These are phyloP conservation scores for Apodemus agrarius DNA, from an alignment of 2,797 vertebrate genomes.

Conservation along the genomic window DNA sequence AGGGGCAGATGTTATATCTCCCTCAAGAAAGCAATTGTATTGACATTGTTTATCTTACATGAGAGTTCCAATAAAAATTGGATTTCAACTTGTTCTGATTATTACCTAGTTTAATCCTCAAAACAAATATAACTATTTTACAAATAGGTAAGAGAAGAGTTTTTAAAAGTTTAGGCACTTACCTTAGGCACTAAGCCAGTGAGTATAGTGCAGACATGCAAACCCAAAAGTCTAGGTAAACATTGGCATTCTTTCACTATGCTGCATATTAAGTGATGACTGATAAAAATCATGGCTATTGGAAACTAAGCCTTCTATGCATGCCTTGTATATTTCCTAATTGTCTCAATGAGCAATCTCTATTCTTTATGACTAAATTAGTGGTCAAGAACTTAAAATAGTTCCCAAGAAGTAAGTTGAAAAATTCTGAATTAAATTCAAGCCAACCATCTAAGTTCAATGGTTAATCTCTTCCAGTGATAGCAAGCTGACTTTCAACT, in stretches of 20 bases:
- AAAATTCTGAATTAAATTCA: slow-evolving; percentile 14
- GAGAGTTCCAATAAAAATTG: slow-evolving; percentile 36
- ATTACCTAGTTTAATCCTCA: slow-evolving; percentile 11
- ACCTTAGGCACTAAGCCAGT: background rate
- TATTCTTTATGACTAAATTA: background rate
- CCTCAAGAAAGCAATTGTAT: background rate
- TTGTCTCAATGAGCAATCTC: background rate
- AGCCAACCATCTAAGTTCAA: background rate
- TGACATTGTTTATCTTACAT: background rate
- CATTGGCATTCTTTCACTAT: background rate
- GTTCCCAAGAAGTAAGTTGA: background rate
- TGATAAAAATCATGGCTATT: background rate
- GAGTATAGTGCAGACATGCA: background rate
- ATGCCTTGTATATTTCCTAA: background rate
- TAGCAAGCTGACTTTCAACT: background rate
- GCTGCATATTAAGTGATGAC: background rate
- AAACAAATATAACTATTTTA: slow-evolving; percentile 27
- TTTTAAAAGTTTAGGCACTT: background rate
- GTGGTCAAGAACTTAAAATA: background rate
- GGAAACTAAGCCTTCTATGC: background rate
- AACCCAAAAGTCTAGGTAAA: background rate
- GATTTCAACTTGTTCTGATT: background rate
- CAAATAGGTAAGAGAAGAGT: background rate
- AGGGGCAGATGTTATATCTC: background rate
- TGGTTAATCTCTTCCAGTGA: background rate